Evolutionary conservation across 2,113 vertebrate genomes (phyloP).

Genomic region (Gavialis gangeticus): DNA sequence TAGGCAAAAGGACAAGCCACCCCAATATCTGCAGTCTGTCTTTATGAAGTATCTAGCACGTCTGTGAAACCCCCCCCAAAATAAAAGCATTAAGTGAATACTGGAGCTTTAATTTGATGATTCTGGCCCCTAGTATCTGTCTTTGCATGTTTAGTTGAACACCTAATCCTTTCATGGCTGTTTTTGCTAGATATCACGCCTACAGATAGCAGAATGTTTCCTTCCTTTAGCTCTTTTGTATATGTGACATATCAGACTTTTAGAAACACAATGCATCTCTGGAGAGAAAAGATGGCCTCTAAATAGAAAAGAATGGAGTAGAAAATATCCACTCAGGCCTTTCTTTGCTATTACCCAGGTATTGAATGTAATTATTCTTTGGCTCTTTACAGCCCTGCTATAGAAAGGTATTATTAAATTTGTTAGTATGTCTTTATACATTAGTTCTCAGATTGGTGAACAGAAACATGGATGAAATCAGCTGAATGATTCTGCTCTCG

Average conservation of each 20-base stretch:
- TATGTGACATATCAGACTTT: accelerated
- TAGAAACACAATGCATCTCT: background rate
- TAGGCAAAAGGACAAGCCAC: background rate
- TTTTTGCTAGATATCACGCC: background rate
- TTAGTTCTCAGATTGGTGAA: background rate
- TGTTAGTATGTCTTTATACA: background rate
- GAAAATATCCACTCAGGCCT: background rate
- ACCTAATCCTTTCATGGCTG: background rate
- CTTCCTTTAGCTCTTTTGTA: background rate
- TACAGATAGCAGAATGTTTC: background rate
- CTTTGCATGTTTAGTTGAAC: background rate
- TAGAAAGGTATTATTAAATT: background rate
- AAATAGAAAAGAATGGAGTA: background rate
- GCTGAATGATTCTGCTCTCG: background rate
- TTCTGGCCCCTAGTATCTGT: background rate
- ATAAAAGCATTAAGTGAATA: background rate
- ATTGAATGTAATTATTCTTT: background rate
- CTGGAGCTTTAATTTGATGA: background rate
- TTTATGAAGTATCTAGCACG: background rate
- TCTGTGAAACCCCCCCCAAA: background rate
- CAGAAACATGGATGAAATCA: accelerated
- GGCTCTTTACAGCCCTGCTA: background rate
- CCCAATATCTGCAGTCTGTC: background rate
- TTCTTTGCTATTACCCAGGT: background rate
- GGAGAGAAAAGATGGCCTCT: background rate